A percentile compares a stretch with the other conserved stretches of the same genome.
Conservation (phyloP, 2,113 vertebrate species). For the Oreocharis arfaki region DNA sequence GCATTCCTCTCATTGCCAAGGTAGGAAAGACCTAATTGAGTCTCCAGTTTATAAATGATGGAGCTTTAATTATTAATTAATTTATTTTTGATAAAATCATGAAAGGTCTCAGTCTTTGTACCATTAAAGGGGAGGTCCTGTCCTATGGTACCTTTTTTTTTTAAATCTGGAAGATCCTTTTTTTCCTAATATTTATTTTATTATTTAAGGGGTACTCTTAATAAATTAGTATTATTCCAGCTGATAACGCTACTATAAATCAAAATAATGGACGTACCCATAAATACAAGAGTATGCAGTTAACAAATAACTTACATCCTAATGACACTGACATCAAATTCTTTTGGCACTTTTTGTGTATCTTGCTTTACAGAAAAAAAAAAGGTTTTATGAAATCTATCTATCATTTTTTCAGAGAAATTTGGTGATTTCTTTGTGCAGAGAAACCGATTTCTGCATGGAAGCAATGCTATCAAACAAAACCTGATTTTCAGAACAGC, state of each 20-base stretch:
- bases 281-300: not conserved
- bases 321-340: not conserved
- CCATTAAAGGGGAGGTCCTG: not conserved
- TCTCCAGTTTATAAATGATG: not conserved
- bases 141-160: not conserved
- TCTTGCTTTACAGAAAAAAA: not conserved
- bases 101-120: not conserved
- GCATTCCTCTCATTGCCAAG: not conserved
- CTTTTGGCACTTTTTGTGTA: not conserved
- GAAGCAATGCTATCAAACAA: not conserved
- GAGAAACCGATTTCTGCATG: not conserved
- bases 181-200: not conserved
- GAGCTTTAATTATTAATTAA: not conserved
- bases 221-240: not conserved
- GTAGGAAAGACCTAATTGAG: not conserved
- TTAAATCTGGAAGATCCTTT: not conserved
- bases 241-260: not conserved
- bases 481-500: not conserved
- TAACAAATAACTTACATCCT: not conserved
- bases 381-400: not conserved
- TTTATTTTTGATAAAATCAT: not conserved
- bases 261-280: not conserved
- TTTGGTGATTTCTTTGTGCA: not conserved
- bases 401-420: not conserved
- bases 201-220: not conserved